Base-by-base conservation (phyloP, 2,888 invertebrate genomes). In the Nymphalis c-album region DNA sequence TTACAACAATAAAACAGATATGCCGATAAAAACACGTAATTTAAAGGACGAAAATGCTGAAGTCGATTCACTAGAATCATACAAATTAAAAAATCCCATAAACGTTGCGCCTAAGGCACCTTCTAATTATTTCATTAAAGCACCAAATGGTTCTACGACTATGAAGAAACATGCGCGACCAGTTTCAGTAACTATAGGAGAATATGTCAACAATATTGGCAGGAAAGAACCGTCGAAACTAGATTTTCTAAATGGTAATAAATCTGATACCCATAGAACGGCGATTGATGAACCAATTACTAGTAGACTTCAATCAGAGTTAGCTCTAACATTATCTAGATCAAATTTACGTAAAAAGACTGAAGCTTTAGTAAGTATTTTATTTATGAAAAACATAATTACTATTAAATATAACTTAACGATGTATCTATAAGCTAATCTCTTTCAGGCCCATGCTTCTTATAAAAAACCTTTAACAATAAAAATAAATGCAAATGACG, bases 1-100 rank as follows among this genome's bases (percentile, higher is more conserved):
- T 80, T 91, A 87, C 71, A 88, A 86, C 64, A 77, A 73, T 18
- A 86, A 87, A 78, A 73, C 75, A 20, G 82, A 83, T 62, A 65
- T 77, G 20, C 69, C 78, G 61, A 74, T 78, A 59, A 82, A 80
- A 63, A 70, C 85, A 22, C 88, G 84, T 73, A 85, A 77, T 68
- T 72, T 78, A 17, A 90, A 86, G 75, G 86, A 89, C 60, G 95
- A 95, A 70, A 92, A 93, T 47, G 96, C 95, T 16, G 96, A 96
- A 85, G 93, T 96, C 92, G 95, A 96, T 78, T 96, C 96, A 26
- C 87, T 96, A 75, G 96, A 96, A 83, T 96, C 96, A 7, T 96
- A 95, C 85, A 95, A 94, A 79, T 82, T 96, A 74, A 95, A 94
- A 73, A 94, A 95, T 79, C 94, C 95, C 31, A 88, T 93, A 6